Percentiles rank a stretch among this genome's conserved stretches.
Conservation (phyloP, 30 jellyfish, hydroid and myxozoan species). For the Phacellophora camtschatica region DNA sequence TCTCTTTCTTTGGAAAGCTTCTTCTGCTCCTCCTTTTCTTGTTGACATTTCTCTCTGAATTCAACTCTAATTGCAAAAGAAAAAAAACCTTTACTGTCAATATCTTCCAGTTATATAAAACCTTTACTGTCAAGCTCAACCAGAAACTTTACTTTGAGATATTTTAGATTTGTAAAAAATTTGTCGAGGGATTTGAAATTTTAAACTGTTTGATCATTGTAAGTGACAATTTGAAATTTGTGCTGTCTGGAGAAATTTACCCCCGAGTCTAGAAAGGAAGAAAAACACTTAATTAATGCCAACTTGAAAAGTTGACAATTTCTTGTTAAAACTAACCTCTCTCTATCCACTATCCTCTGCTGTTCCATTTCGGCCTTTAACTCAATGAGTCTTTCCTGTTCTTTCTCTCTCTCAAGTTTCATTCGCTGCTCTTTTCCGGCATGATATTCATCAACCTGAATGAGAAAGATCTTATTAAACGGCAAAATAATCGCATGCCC, state of each 20-base stretch:
- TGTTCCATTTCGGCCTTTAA: slow-evolving; percentile 13
- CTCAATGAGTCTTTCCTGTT: slow-evolving; percentile 29
- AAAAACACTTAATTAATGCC: too few relatives aligned
- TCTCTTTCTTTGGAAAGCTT: slow-evolving; percentile 14
- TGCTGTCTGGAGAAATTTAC: too few relatives aligned
- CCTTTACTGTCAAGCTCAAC: neutral
- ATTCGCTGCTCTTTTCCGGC: slow-evolving; percentile 34
- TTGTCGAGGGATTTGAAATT: neutral
- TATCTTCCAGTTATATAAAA: neutral
- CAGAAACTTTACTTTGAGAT: neutral
- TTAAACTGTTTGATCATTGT: too few relatives aligned
- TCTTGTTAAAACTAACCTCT: slow-evolving; percentile 59
- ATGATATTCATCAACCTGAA: slow-evolving; percentile 61
- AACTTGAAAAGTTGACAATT: too few relatives aligned
- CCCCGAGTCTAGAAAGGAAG: too few relatives aligned
- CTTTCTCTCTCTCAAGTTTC: slow-evolving; percentile 20
- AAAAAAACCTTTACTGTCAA: neutral
- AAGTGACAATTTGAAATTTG: too few relatives aligned
- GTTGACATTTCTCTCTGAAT: slow-evolving; percentile 37
- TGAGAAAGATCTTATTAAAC: neutral
- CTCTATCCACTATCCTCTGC: slow-evolving; percentile 55
- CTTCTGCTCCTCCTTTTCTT: slow-evolving; percentile 50
- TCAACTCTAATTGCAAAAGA: slow-evolving; percentile 2
- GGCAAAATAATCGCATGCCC: neutral
- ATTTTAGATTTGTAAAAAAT: neutral